Evolutionary conservation across 2,888 invertebrate genomes (phyloP).

Genomic region (Erpobdella octoculata): DNA sequence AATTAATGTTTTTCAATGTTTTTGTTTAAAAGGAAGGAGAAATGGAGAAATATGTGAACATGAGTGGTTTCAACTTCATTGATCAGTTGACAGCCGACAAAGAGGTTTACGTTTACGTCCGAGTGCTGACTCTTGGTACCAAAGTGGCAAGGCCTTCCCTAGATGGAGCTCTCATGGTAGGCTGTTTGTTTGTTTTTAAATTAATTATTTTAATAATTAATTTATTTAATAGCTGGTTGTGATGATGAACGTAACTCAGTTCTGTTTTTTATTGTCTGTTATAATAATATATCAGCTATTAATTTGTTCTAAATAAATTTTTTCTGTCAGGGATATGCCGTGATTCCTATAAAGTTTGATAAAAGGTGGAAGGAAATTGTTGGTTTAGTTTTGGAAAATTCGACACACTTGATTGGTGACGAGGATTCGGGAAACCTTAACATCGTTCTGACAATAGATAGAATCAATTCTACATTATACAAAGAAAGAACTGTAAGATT

Average conservation of each 20-base stretch:
- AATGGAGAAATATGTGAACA: slow-evolving; percentile 38
- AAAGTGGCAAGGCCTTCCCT: slow-evolving; percentile 43
- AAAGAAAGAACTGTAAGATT: not conserved
- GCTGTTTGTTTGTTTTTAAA: slow-evolving; percentile 2
- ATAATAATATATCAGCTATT: too few species aligned
- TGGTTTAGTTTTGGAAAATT: not conserved
- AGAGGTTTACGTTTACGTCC: slow-evolving; percentile 45
- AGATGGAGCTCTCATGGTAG: slow-evolving; percentile 45
- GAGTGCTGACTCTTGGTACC: slow-evolving; percentile 46
- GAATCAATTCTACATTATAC: not conserved
- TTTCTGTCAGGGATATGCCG: not conserved
- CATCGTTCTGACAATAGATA: not conserved
- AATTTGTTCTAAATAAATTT: too few species aligned
- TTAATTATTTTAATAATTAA: not conserved
- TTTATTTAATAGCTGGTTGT: not conserved
- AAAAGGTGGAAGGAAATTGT: not conserved
- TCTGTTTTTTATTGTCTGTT: too few species aligned
- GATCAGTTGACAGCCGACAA: slow-evolving; percentile 45
- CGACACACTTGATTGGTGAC: not conserved
- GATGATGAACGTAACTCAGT: too few species aligned
- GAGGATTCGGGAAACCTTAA: not conserved
- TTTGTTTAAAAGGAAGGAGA: slow-evolving; percentile 29
- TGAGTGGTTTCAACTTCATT: slow-evolving; percentile 45
- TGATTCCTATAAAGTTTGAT: not conserved
- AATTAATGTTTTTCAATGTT: not conserved